Evolutionary conservation across 2,797 vertebrate species (phyloP), one percentile per base, ranked within the genome.

Genomic region (Parauchenoglanis punctatus): DNA sequence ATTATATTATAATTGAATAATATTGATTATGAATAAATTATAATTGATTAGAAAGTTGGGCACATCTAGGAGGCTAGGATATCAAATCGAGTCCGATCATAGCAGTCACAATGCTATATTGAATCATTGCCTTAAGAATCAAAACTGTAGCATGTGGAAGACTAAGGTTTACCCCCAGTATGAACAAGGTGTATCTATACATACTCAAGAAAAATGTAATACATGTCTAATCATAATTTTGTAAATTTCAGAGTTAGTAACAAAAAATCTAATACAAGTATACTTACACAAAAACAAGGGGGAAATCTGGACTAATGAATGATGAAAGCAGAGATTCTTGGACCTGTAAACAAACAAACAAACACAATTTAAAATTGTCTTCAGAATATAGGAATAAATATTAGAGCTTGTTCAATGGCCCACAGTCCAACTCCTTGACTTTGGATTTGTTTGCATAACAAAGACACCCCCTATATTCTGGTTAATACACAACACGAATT

Each of bases 251-350:
- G 1, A 20, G 3, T 40, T 58, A 23, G 77, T 81, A 59, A 56
- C 31, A 54, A 76, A 25, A 23, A 78, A 56, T 35, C 6, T 20
- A 67, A 49, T 68, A 2, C 2, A 82, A n/a, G 25, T 28, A 40
- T 54, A 84, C 83, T 84, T 72, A 84, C 82, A 72, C 52, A 72
- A 73, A 83, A 84, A 35, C 67, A 58, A 59, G 13, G 35, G 11
- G 35, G 7, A 12, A 59, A 73, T 46, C 23, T 72, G 3, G 54
- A 59, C 12, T 59, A 59, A 84, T 59, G 31, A 25, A 15, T 73
- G 35, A 73, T 10, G 23, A 84, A 59, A 58, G 20, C 67, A 70
- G 31, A 59, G 5, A 58, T 11, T 73, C 31, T 46, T 40, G 6
- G 68, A 73, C 54, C 83, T 84, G 68, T 73, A 70, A 70, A 61